These are phyloP conservation scores for Morbakka virulenta DNA, from an alignment of 30 jellyfish, hydroid and myxozoan species.

Conservation along the genomic window DNA sequence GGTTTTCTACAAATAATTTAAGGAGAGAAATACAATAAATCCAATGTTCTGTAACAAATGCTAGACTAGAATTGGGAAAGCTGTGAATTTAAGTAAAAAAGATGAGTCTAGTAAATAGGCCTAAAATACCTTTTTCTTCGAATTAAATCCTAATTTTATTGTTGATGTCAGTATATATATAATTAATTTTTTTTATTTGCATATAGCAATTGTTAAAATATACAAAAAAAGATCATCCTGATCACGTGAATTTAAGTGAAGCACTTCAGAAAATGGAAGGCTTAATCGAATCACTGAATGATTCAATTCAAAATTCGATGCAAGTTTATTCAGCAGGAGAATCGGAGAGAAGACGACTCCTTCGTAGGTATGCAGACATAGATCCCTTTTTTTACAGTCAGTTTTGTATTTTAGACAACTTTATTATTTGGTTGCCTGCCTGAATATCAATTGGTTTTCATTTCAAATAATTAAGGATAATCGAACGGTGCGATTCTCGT, in stretches of 20 bases:
- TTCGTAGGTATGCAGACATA: slow-evolving; percentile 39
- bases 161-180: background rate
- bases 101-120: no score
- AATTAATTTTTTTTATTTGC: background rate
- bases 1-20: no score
- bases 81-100: no score
- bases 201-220: slow-evolving; percentile 81
- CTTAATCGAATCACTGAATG: slow-evolving; percentile 68
- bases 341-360: slow-evolving; percentile 58
- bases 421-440: no score
- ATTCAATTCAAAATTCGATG: slow-evolving; percentile 93
- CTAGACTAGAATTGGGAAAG: no score
- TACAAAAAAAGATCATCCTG: slow-evolving; percentile 95
- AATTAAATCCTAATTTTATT: background rate
- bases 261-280: slow-evolving; percentile 90
- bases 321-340: slow-evolving; percentile 83
- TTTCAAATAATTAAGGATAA: no score
- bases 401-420: no score
- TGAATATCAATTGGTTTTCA: no score
- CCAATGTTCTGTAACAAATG: no score
- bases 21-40: no score
- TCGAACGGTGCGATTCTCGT: no score
- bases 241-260: slow-evolving; percentile 44
- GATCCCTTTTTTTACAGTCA: no score
- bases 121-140: background rate